Base-by-base conservation (phyloP, 2,797 vertebrate genomes). In the Aeoliscus strigatus region DNA sequence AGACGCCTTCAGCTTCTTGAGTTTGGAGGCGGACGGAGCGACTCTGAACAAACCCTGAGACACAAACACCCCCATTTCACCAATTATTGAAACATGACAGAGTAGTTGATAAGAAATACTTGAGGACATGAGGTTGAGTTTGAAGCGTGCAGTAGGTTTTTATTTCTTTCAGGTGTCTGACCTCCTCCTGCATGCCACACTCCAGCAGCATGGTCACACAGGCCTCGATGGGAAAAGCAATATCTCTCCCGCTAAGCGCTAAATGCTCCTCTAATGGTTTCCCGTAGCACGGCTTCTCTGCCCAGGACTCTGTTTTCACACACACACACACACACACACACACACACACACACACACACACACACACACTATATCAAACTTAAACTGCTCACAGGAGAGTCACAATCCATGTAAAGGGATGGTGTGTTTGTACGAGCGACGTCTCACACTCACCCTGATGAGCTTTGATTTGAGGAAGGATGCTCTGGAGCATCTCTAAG, bases 121-220 rank as follows among this genome's bases (percentile, higher is more conserved):
- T n/a, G 52, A n/a, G n/a, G n/a, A 51, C 44, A 60, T 16, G 65
- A 39, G 43, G 60, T 43, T 30, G 43, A 10, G 5, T 32, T 25
- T 42, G 31, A 64, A 12, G 27, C 9, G 3, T 6, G 5, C 11
- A 4, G 4, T n/a, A 12, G 12, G 39, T 36, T 18, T 24, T 13
- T 40, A 29, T 8, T 13, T 13, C n/a, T n/a, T n/a, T n/a, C n/a
- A n/a, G n/a, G n/a, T n/a, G n/a, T 33, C 16, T 75, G n/a, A 97
- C 95, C 96, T 98, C 96, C 72, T 98, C 96, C 67, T 96, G 91
- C 93, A 99, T 91, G 49, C 96, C 96, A 1, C 94, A 97, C 60
- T 99, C 94, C 42, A 99, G 84, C 71, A 99, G 86, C 94, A 98
- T 96, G 2, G 95, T 98, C 67, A 99, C 94, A 4, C 96, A 99